phyloP scores from a whole-genome alignment of 1,140 invertebrate species.

The Bombus difficillimus region DNA sequence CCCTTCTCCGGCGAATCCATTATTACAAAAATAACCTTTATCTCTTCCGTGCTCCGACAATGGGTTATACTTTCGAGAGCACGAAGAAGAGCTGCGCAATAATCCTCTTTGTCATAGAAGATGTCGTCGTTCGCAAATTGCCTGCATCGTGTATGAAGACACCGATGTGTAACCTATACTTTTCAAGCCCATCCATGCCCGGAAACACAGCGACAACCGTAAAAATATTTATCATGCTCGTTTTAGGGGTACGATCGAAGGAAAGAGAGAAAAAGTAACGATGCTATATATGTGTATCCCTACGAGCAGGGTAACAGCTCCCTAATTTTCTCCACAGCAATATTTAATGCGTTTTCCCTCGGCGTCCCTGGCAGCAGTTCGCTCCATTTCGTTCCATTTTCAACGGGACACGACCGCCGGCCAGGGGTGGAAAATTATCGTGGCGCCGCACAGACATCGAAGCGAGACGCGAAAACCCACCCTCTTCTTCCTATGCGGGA shows the following conservation, averaged over 20 bases:
- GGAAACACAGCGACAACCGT: not conserved
- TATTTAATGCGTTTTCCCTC: constrained; percentile 70
- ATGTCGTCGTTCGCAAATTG: constrained; percentile 54
- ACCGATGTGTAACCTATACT: not conserved
- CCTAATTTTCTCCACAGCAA: constrained; percentile 75
- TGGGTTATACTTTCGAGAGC: constrained; percentile 10
- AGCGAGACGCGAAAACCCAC: constrained; percentile 54
- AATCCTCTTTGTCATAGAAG: constrained; percentile 47
- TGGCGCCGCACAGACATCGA: constrained; percentile 64
- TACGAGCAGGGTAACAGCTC: constrained; percentile 44
- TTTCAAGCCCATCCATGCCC: not conserved
- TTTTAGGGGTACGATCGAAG: not conserved
- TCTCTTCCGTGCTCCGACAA: constrained; percentile 24
- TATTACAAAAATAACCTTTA: constrained; percentile 58
- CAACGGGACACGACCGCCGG: constrained; percentile 29
- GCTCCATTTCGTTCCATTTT: constrained; percentile 20
- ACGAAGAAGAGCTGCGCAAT: not conserved
- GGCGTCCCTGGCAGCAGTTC: not conserved
- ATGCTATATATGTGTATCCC: not conserved
- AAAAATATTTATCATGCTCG: constrained; percentile 27
- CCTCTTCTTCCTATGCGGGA: not conserved
- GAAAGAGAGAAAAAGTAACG: not conserved
- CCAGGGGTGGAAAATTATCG: constrained; percentile 74
- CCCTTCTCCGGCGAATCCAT: constrained; percentile 29
- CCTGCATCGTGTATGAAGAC: not conserved